A percentile compares a stretch with the other conserved stretches of the same genome.
Conservation (phyloP, 2,113 vertebrate species). For the Motacilla alba region DNA sequence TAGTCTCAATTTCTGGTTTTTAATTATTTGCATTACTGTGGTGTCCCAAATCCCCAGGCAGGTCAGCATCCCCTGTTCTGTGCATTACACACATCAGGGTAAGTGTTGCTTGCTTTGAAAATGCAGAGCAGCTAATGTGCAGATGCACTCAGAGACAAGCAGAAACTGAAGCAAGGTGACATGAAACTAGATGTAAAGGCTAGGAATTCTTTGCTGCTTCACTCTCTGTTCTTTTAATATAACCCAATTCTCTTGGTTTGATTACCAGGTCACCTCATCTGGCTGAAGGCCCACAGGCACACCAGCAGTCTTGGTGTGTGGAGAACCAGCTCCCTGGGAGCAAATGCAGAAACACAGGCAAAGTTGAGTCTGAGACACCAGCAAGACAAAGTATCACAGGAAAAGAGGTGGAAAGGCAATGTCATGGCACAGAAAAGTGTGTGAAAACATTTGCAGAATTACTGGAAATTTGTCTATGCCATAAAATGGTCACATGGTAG, state of each 20-base stretch:
- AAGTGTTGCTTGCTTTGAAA: not conserved
- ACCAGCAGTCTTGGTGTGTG: not conserved
- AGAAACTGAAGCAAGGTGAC: not conserved
- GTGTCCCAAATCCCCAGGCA: not conserved
- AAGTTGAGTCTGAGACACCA: not conserved
- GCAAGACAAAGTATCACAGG: not conserved
- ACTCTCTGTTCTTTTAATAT: not conserved
- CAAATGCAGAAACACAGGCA: not conserved
- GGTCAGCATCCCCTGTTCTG: not conserved
- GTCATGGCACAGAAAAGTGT: rapidly evolving
- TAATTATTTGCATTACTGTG: slow-evolving; percentile 2
- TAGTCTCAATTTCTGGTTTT: not conserved
- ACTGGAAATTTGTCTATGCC: not conserved
- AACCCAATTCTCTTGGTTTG: not conserved
- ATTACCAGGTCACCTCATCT: not conserved
- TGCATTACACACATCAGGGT: not conserved
- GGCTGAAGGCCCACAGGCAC: not conserved
- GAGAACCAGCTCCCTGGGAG: not conserved
- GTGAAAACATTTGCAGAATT: not conserved
- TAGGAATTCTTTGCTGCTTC: not conserved
- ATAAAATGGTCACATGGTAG: not conserved
- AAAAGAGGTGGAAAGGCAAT: not conserved
- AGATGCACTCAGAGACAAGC: not conserved
- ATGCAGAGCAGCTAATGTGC: not conserved
- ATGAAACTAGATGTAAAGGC: not conserved